These are phyloP conservation scores for Sinhomidia bicolor DNA, from an alignment of 2,888 invertebrate species.

Conservation along the genomic window DNA sequence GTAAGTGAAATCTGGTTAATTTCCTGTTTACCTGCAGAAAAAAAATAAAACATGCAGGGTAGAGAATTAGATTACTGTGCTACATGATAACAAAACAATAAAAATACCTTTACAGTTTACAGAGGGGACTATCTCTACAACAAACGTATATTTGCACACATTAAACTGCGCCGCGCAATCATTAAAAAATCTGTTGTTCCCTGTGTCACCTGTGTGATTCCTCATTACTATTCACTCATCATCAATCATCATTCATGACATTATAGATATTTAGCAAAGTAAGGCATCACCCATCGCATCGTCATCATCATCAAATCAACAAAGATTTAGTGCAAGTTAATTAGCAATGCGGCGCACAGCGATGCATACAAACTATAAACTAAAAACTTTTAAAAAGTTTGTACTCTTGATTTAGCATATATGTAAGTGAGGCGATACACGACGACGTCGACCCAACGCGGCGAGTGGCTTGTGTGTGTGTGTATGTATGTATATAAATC, in stretches of 20 bases:
- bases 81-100: conserved; percentile 49
- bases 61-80: conserved; percentile 62
- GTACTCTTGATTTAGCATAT: neutral
- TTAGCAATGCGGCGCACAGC: conserved; percentile 49
- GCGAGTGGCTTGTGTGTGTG: neutral
- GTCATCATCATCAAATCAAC: conserved; percentile 36
- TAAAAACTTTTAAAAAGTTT: neutral
- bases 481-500: neutral
- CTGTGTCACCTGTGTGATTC: neutral
- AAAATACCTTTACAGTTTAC: neutral
- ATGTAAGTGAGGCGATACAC: neutral
- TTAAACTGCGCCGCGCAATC: neutral
- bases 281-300: conserved; percentile 40
- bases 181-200: too few relatives aligned
- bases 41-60: conserved; percentile 47
- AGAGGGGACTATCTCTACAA: neutral
- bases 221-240: conserved; percentile 47
- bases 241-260: conserved; percentile 28
- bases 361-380: conserved; percentile 42
- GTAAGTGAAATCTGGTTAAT: conserved; percentile 65
- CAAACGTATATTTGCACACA: neutral
- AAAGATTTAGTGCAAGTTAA: conserved; percentile 62
- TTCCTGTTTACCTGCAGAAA: conserved; percentile 67
- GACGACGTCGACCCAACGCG: neutral
- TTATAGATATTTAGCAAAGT: conserved; percentile 55